Evolutionary conservation across 2,113 vertebrate species (phyloP), one percentile per base, ranked within the genome.

Genomic region (Miniopterus natalensis): DNA sequence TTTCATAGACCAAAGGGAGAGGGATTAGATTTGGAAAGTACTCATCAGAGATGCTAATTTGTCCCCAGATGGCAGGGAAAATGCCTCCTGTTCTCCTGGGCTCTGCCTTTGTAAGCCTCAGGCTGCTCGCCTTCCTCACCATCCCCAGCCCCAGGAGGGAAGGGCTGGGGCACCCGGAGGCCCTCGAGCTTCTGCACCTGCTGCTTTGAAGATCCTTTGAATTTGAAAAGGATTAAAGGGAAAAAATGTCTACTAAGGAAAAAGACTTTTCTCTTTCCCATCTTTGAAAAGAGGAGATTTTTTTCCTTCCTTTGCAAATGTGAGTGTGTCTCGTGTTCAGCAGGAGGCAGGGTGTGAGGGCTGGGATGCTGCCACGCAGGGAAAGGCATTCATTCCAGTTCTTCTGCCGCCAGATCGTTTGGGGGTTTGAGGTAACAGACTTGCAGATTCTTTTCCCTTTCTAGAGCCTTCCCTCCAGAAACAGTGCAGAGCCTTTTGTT

Each of bases 231-330:
- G 73, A 95, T 88, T 90, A 92, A 93, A 61, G 45, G 59, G 7
- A 2, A 20, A 42, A 42, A 84, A 21, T 31, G 79, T 90, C 57
- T 68, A 40, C 59, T 80, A 78, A 93, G 88, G 96, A 73, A 92
- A 90, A 92, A 95, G 73, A 85, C 71, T 92, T 96, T 97, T 36
- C 91, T 96, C 74, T 96, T 93, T 85, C 13, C 78, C 68, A 78
- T 95, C 66, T 88, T 91, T 42, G 40, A 86, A 77, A 77, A 84
- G 40, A 71, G 9, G 68, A n/a, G 57, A 23, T 79, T 29, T 42
- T 90, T 11, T 18, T 47, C 65, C 49, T 65, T 68, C 31, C 71
- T 95, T 84, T 95, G 73, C 93, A 92, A 95, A 90, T 87, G 87
- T 89, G 84, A 96, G 49, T 25, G 31, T 55, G 61, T 95, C 65